These are phyloP conservation scores for Neomorphus geoffroyi DNA, from an alignment of 2,797 vertebrate genomes.

Conservation along the genomic window DNA sequence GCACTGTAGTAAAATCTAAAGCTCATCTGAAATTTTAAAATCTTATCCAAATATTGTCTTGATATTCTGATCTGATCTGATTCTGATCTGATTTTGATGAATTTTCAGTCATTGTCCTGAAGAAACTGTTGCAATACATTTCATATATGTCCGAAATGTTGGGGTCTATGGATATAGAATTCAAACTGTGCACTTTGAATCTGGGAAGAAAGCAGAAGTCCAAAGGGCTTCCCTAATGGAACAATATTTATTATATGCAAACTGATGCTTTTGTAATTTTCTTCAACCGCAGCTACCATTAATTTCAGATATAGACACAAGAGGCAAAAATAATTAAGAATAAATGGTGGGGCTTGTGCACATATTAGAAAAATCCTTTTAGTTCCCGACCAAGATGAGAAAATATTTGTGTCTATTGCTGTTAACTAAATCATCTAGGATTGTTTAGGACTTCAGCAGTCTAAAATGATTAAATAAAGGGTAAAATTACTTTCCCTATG, in stretches of 20 bases:
- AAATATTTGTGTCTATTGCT: neutral
- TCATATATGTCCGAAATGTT: neutral
- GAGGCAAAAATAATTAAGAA: neutral
- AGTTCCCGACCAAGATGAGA: neutral
- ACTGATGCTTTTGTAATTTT: neutral
- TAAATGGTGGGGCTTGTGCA: neutral
- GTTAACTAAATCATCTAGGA: neutral
- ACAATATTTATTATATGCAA: neutral
- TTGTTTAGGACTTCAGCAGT: neutral
- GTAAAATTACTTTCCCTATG: neutral
- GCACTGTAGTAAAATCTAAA: neutral
- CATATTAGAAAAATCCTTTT: neutral
- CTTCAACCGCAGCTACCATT: neutral
- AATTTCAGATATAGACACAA: neutral
- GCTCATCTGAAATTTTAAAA: neutral
- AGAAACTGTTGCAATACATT: neutral
- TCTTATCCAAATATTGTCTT: neutral
- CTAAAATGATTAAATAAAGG: neutral
- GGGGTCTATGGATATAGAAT: neutral
- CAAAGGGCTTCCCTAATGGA: neutral
- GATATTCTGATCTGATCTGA: neutral
- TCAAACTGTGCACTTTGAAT: neutral
- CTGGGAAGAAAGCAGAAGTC: neutral
- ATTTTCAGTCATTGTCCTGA: neutral
- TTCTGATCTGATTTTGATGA: neutral